Evolutionary conservation across 2,888 invertebrate genomes (phyloP).

Genomic region (Campaea margaritaria): DNA sequence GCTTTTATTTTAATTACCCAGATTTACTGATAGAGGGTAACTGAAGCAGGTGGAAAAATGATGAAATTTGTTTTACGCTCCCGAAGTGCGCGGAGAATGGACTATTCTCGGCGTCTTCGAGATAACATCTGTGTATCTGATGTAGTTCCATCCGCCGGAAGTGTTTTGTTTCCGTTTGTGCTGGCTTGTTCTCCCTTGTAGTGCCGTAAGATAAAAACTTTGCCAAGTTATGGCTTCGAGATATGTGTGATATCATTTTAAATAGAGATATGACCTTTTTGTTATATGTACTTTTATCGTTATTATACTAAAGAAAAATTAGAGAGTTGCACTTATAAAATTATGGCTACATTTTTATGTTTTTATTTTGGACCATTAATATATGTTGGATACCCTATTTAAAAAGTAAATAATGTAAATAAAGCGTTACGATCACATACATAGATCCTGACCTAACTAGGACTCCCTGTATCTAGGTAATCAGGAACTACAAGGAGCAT

Average conservation of each 20-base stretch:
- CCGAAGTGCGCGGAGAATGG: background rate
- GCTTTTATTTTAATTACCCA: constrained; percentile 28
- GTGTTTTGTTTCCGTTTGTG: constrained; percentile 3
- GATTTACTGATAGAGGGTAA: constrained; percentile 18
- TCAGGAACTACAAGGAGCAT: too few relatives aligned
- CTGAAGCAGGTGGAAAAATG: constrained; percentile 9
- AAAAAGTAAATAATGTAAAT: too few relatives aligned
- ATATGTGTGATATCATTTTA: background rate
- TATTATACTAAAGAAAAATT: too few relatives aligned
- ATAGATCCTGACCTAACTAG: too few relatives aligned
- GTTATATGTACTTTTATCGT: too few relatives aligned
- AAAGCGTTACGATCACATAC: too few relatives aligned
- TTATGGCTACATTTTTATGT: too few relatives aligned
- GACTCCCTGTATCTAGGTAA: too few relatives aligned
- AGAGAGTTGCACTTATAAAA: too few relatives aligned
- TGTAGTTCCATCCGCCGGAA: constrained; percentile 9
- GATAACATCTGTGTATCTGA: constrained; percentile 8
- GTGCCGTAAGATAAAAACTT: background rate
- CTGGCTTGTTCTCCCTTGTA: background rate
- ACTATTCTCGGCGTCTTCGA: background rate
- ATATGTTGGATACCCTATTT: too few relatives aligned
- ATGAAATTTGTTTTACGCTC: background rate
- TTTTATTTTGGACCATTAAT: too few relatives aligned
- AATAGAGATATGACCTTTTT: background rate
- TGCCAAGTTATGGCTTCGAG: constrained; percentile 4